Percentiles rank a stretch among this genome's conserved stretches.
phyloP scores from a whole-genome alignment of 2,113 vertebrate genomes.

The Abramis brama region DNA sequence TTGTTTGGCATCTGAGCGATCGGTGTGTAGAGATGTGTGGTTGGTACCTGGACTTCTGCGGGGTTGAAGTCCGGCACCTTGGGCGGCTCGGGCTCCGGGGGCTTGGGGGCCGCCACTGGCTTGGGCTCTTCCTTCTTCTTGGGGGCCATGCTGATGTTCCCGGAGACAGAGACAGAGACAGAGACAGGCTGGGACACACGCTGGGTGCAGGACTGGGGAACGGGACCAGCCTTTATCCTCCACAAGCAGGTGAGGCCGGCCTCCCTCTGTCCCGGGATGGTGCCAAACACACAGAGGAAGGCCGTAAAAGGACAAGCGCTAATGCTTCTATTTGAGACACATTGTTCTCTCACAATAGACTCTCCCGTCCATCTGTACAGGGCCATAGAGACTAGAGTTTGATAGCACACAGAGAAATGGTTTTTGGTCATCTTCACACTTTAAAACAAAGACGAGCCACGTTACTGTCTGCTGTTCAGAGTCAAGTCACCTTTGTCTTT shows the following conservation, averaged over 20 bases:
- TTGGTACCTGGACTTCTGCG: slow-evolving; percentile 82
- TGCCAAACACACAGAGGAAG: slow-evolving; percentile 74
- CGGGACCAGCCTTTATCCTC: slow-evolving; percentile 78
- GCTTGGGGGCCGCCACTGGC: slow-evolving; percentile 78
- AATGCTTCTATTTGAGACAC: slow-evolving; percentile 88
- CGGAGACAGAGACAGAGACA: slow-evolving; percentile 29
- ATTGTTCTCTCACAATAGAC: slow-evolving; percentile 44
- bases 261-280: slow-evolving; percentile 60
- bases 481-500: neutral
- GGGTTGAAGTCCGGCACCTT: slow-evolving; percentile 85
- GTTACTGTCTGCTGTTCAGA: neutral
- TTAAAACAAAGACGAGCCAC: no score
- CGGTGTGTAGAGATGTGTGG: neutral
- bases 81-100: slow-evolving; percentile 72
- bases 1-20: neutral
- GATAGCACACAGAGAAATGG: slow-evolving; percentile 44
- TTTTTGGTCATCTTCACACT: slow-evolving; percentile 4
- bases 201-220: slow-evolving; percentile 45
- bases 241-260: slow-evolving; percentile 65
- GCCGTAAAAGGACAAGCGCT: slow-evolving; percentile 88
- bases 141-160: slow-evolving; percentile 83
- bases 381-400: neutral
- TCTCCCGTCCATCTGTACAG: slow-evolving; percentile 1
- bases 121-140: slow-evolving; percentile 96
- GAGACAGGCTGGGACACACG: slow-evolving; percentile 53